Evolutionary conservation across 1,140 invertebrate species (phyloP), one percentile per base, ranked within the genome.

Genomic region (Phenacoccus solenopsis): DNA sequence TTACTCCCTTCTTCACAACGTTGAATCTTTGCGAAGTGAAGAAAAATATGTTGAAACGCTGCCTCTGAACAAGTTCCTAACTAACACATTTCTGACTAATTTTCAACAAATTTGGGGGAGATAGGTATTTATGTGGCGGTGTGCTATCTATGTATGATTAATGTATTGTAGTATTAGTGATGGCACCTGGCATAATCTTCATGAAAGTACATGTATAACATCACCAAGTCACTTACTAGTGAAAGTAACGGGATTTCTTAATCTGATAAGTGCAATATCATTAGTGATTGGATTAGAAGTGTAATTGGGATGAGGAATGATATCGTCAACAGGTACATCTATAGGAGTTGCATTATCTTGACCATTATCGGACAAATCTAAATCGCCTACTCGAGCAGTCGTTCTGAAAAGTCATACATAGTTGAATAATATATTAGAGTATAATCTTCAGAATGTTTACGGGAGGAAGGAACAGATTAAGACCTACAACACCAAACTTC

Each of bases 241-340:
- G 72, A 79, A 82, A 24, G 71, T 70, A 4, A 83, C 79, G 4
- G 77, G 71, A 5, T 71, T 27, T 21, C 76, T 73, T 24, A 85
- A 75, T 49, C 75, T 78, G 1, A 83, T 70, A 21, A 83, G 74
- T 9, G 82, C 82, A 69, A 83, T 79, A 71, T 83, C 82, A 73
- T 83, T 82, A 20, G 78, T 73, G 70, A 78, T 80, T 1, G 77
- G 76, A 5, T 56, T 70, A 0, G 77, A 72, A 72, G 79, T 77
- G 73, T 82, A 83, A 13, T 76, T 72, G 7, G 78, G 75, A 72
- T 82, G 80, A 13, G 75, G 67, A 16, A 75, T 76, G 5, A 75
- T 70, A 71, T 76, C 71, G 20, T 74, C 70, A 25, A 76, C 70
- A 9, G 64, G 28, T 5, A 76, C 71, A 69, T 78, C 73, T 67